Percentiles rank a stretch among this genome's conserved stretches.
These are phyloP conservation scores for Galbula dea DNA, from an alignment of 2,113 vertebrate genomes.

Conservation along the genomic window DNA sequence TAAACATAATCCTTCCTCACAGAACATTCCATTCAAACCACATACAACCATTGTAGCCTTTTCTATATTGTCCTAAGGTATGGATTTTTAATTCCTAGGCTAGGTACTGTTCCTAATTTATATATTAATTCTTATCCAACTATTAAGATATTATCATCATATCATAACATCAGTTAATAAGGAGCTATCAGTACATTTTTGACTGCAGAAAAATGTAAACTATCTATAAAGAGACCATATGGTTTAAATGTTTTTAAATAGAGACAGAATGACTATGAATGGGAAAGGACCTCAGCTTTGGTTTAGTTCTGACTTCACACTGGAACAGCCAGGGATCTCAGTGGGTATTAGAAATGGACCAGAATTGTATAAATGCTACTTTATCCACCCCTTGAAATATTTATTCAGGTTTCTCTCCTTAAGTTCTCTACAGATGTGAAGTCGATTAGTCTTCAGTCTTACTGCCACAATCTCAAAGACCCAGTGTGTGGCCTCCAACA, in stretches of 20 bases:
- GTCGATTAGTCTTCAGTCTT: slow-evolving; percentile 38
- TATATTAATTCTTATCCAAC: background rate
- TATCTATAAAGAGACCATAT: background rate
- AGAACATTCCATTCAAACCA: slow-evolving; percentile 47
- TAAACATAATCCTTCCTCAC: slow-evolving; percentile 35
- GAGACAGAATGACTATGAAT: slow-evolving; percentile 4
- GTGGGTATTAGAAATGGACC: slow-evolving; percentile 53
- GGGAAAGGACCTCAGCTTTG: slow-evolving; percentile 16
- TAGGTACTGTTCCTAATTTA: slow-evolving; percentile 1
- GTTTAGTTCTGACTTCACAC: slow-evolving; percentile 45
- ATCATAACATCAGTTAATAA: slow-evolving; percentile 11
- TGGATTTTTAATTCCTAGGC: background rate
- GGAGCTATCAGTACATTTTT: background rate
- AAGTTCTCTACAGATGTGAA: slow-evolving; percentile 54
- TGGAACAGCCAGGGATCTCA: slow-evolving; percentile 29
- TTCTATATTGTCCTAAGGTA: slow-evolving; percentile 20
- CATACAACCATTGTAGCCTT: background rate
- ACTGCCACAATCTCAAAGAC: slow-evolving; percentile 44
- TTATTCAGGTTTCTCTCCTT: slow-evolving; percentile 53
- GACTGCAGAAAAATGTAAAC: slow-evolving; percentile 14
- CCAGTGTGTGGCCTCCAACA: slow-evolving; percentile 52
- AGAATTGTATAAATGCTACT: slow-evolving; percentile 60
- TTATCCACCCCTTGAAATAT: slow-evolving; percentile 55
- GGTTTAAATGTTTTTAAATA: slow-evolving; percentile 36
- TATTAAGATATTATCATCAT: background rate